These are phyloP conservation scores for Drosophila anomelani DNA, from an alignment of 2,888 invertebrate species.

Conservation along the genomic window DNA sequence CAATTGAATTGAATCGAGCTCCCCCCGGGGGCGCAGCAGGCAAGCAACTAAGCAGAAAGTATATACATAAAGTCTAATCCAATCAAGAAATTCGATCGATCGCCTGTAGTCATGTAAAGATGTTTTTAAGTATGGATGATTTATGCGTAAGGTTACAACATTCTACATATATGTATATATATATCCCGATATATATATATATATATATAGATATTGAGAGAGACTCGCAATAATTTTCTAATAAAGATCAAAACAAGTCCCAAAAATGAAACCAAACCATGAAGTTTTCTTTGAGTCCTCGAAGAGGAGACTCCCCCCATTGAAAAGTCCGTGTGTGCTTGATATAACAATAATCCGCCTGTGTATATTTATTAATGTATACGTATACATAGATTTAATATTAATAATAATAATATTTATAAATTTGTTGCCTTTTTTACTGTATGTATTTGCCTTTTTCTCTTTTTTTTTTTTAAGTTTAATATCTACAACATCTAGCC, in stretches of 20 bases:
- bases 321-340: neutral
- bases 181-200: constrained; percentile 14
- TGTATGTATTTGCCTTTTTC: constrained; percentile 47
- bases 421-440: constrained; percentile 48
- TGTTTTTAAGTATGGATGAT: constrained; percentile 50
- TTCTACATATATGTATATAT: constrained; percentile 27
- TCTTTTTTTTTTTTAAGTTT: constrained; percentile 23
- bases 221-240: constrained; percentile 65
- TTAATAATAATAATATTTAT: constrained; percentile 38
- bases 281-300: constrained; percentile 16
- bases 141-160: constrained; percentile 49
- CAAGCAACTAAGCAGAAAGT: constrained; percentile 12
- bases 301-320: neutral
- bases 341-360: constrained; percentile 30
- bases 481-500: constrained; percentile 61
- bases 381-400: constrained; percentile 46
- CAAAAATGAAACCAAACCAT: neutral
- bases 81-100: constrained; percentile 38
- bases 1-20: constrained; percentile 34
- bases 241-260: constrained; percentile 39
- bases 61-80: constrained; percentile 25
- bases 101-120: constrained; percentile 61
- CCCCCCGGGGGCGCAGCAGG: constrained; percentile 4
- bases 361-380: constrained; percentile 31
- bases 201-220: constrained; percentile 38